phyloP scores from a whole-genome alignment of 2,888 invertebrate genomes.

The Panopea generosa region DNA sequence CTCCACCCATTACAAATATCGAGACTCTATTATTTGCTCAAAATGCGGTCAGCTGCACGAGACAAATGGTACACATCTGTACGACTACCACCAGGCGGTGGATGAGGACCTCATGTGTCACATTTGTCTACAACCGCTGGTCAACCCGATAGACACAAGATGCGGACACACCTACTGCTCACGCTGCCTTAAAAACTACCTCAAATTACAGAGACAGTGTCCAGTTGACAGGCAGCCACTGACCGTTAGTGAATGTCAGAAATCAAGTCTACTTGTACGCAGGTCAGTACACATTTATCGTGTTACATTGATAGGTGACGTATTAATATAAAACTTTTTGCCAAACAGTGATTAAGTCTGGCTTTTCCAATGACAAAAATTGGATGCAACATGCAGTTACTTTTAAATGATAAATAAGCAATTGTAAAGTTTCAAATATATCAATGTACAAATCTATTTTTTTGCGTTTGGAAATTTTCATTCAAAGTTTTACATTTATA shows the following conservation, averaged over 20 bases:
- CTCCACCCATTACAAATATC: constrained; percentile 65
- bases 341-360: too few species aligned
- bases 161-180: constrained; percentile 85
- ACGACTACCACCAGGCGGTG: constrained; percentile 85
- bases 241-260: constrained; percentile 83
- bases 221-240: constrained; percentile 85
- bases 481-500: too few species aligned
- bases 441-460: too few species aligned
- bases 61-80: constrained; percentile 83
- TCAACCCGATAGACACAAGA: constrained; percentile 85
- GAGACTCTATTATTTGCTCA: constrained; percentile 76
- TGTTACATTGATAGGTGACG: too few species aligned
- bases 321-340: too few species aligned
- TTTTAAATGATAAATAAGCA: too few species aligned
- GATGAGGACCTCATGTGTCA: constrained; percentile 86
- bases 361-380: too few species aligned
- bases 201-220: constrained; percentile 84
- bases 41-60: constrained; percentile 83
- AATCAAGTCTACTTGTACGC: constrained; percentile 85
- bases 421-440: too few species aligned
- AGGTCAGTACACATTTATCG: constrained; percentile 79
- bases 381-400: too few species aligned
- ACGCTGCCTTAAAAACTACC: constrained; percentile 83
- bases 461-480: too few species aligned
- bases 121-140: constrained; percentile 86